Evolutionary conservation across 23 tunicate genomes (phyloP).

Genomic region (Halocynthia roretzi): DNA sequence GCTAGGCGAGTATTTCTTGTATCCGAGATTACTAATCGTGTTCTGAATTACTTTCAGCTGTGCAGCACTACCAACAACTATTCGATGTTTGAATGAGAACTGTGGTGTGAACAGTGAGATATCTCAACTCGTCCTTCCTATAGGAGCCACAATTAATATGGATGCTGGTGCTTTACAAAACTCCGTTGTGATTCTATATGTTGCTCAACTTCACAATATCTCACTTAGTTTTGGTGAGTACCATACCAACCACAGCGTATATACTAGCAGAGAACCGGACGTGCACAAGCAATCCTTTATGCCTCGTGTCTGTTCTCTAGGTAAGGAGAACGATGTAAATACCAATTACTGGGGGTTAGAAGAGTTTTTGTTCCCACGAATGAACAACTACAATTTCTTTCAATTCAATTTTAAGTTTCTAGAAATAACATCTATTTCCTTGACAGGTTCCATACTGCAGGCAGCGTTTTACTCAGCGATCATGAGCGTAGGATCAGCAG

Average conservation of each 20-base stretch:
- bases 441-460: background rate
- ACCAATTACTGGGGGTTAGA: too few relatives aligned
- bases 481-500: slow-evolving; percentile 1
- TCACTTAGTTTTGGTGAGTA: background rate
- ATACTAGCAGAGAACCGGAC: too few relatives aligned
- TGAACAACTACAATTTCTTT: too few relatives aligned
- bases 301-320: too few relatives aligned
- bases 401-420: too few relatives aligned
- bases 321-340: too few relatives aligned
- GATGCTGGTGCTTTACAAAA: slow-evolving; percentile 1
- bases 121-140: background rate
- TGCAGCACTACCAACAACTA: slow-evolving; percentile 6
- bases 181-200: background rate
- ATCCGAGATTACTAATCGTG: too few relatives aligned
- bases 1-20: too few relatives aligned
- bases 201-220: background rate
- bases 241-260: too few relatives aligned
- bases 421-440: background rate
- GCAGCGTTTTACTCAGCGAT: background rate
- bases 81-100: background rate
- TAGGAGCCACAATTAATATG: slow-evolving; percentile 4
- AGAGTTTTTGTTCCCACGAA: too few relatives aligned
- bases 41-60: background rate
- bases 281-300: too few relatives aligned
- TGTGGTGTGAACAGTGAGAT: background rate